phyloP scores from a whole-genome alignment of 2,797 vertebrate genomes.

The Gallinago stenura region DNA sequence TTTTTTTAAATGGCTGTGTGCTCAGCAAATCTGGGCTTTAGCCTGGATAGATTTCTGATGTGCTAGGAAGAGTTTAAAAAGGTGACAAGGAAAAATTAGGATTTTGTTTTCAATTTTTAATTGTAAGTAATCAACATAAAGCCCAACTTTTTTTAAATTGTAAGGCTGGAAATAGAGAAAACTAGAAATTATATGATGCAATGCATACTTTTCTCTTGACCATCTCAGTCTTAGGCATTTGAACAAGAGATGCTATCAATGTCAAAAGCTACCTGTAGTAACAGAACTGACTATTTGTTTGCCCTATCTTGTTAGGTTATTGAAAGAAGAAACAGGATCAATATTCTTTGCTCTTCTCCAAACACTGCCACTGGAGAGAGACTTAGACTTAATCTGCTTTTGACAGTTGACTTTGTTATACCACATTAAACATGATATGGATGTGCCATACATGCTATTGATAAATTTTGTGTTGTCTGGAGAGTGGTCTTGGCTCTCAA shows the following conservation, averaged over 20 bases:
- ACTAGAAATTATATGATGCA: background rate
- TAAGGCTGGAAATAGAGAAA: background rate
- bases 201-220: background rate
- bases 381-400: background rate
- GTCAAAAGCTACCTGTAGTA: background rate
- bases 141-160: background rate
- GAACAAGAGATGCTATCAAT: background rate
- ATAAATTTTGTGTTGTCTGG: conserved; percentile 14
- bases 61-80: background rate
- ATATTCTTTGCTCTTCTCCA: background rate
- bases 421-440: conserved; percentile 11
- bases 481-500: conserved; percentile 2
- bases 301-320: background rate
- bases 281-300: background rate
- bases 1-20: background rate
- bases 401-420: conserved; percentile 18
- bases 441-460: conserved; percentile 28
- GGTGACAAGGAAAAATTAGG: background rate
- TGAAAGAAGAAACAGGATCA: background rate
- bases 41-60: background rate
- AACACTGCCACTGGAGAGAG: background rate
- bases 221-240: background rate
- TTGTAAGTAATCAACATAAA: background rate
- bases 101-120: background rate
- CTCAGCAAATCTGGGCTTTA: background rate